Conservation (phyloP, 1,140 invertebrate genomes). For the Drosophila kepulauana region DNA sequence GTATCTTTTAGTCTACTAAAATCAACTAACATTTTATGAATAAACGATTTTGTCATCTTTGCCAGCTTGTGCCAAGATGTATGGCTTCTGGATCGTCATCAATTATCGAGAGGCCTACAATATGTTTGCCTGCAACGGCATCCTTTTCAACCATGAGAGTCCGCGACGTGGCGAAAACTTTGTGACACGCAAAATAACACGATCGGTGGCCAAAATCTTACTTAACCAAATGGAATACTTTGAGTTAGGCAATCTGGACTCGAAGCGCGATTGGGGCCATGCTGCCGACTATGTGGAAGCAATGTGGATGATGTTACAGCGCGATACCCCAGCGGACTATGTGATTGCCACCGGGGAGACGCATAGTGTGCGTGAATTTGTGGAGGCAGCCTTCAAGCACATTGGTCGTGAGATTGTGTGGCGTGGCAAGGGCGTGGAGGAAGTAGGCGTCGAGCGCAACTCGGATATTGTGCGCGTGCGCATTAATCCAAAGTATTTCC, state of each 20-base stretch:
- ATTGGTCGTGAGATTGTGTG: conserved; percentile 92
- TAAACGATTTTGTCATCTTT: background rate
- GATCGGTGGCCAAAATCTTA: conserved; percentile 98
- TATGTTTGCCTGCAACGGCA: conserved; percentile 99
- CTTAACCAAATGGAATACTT: conserved; percentile 94
- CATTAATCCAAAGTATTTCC: conserved; percentile 97
- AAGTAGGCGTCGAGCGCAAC: conserved; percentile 94
- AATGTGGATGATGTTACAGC: conserved; percentile 99
- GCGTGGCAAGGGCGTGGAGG: conserved; percentile 94
- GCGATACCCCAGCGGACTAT: conserved; percentile 96
- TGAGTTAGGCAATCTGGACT: conserved; percentile 98
- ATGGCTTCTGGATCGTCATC: conserved; percentile 99
- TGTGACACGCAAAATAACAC: conserved; percentile 99
- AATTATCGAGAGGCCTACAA: conserved; percentile 99
- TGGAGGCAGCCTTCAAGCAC: conserved; percentile 94
- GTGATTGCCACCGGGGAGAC: conserved; percentile 98
- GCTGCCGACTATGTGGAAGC: conserved; percentile 99
- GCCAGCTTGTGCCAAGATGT: conserved; percentile 98
- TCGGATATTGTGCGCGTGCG: conserved; percentile 93
- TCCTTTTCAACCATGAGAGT: conserved; percentile 99
- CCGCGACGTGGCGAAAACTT: conserved; percentile 99
- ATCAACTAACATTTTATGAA: background rate
- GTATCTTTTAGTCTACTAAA: conserved; percentile 3
- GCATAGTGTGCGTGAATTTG: conserved; percentile 98
- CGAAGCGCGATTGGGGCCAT: conserved; percentile 99